Base-by-base conservation (phyloP, 2,113 vertebrate species). In the Rousettus leschenaultii region DNA sequence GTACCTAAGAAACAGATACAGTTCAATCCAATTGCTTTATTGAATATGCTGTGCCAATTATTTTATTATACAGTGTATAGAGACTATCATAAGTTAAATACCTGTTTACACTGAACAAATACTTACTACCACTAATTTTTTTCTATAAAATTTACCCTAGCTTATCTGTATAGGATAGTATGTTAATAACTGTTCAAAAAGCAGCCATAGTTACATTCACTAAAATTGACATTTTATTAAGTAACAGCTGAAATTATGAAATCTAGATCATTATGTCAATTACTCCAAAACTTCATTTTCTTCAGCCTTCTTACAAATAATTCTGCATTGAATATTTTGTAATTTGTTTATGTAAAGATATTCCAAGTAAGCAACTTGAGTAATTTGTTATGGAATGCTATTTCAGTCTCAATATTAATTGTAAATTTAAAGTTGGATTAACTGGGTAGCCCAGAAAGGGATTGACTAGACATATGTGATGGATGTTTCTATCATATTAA, bases 81-180 rank as follows among this genome's bases (percentile, higher is more conserved):
- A 80, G 33, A 75, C 91, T 92, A 91, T 79, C 80, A 63, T 30
- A 93, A 86, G 51, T 80, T 40, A 22, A 97, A 95, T 90, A 96
- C 86, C 92, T 98, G 75, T 95, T 97, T 97, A 94, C 35, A 95
- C 11, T 96, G 88, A 97, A 79, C 79, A 96, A 83, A 79, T 96
- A 68, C 86, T 97, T 94, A 77, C 19, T 43, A 68, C 83, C 68
- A 88, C 5, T 43, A 12, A 13, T 43, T 38, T 83, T 97, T 86
- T 96, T 82, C 88, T 96, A 93, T 59, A 97, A 96, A 97, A 96
- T 97, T 91, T 90, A 24, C n/a, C 28, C 40, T 90, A 73, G 97
- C 93, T 90, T 97, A 91, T 96, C 83, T 96, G 3, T 40, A 92
- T 6, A 89, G 33, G 73, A 90, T 33, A 57, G 1, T 14, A 6